A percentile compares a stretch with the other conserved stretches of the same genome.
phyloP scores from a whole-genome alignment of 1,140 invertebrate species.

The Mactra quadrangularis region DNA sequence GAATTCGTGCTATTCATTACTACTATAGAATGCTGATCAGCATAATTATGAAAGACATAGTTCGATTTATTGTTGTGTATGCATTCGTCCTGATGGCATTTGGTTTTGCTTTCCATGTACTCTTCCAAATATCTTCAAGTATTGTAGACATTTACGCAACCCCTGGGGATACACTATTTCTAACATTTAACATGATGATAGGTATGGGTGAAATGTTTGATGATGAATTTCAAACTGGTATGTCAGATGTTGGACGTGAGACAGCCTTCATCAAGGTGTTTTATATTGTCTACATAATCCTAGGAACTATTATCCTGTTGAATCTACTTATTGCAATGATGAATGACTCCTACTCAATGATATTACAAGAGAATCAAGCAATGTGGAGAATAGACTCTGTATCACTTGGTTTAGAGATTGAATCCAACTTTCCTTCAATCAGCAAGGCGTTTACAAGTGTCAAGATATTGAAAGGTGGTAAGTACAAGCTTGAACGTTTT shows the following conservation, averaged over 20 bases:
- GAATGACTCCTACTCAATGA: conserved; percentile 80
- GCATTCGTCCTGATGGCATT: conserved; percentile 79
- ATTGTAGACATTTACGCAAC: conserved; percentile 63
- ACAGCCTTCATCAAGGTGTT: conserved; percentile 68
- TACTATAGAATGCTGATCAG: conserved; percentile 79
- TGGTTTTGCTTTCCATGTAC: conserved; percentile 73
- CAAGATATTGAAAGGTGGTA: conserved; percentile 10
- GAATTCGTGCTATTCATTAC: conserved; percentile 77
- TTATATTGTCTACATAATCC: conserved; percentile 76
- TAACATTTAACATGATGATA: conserved; percentile 77
- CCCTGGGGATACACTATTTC: conserved; percentile 71
- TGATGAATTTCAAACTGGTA: conserved; percentile 56
- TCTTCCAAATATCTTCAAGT: conserved; percentile 70
- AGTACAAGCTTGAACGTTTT: not conserved
- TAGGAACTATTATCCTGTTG: conserved; percentile 76
- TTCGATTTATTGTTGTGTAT: conserved; percentile 79
- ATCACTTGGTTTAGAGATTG: conserved; percentile 74
- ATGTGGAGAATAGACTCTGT: conserved; percentile 78
- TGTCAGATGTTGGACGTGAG: conserved; percentile 62
- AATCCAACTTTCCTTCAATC: conserved; percentile 65
- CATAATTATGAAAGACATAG: conserved; percentile 78
- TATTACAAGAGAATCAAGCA: conserved; percentile 65
- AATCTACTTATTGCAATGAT: conserved; percentile 82
- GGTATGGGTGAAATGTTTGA: conserved; percentile 77
- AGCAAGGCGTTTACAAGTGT: conserved; percentile 28